Base-by-base conservation (phyloP, 2,888 invertebrate genomes). In the Orthonychiurus folsomi region DNA sequence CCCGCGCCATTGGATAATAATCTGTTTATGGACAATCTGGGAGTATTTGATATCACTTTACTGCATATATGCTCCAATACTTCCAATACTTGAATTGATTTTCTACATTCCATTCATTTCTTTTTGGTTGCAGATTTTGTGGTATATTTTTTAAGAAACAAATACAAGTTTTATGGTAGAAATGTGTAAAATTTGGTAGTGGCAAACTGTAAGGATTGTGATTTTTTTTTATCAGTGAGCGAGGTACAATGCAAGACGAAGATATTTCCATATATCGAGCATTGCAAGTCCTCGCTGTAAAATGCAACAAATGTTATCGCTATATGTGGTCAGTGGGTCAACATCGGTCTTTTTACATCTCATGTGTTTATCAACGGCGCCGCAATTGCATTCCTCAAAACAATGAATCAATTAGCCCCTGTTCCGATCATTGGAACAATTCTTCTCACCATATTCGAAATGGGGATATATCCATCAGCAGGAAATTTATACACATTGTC, bases 61-160 rank as follows among this genome's bases (percentile, higher is more conserved):
- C 15, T 37, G 9, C 5, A 37, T 37, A 15, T 37, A 37, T 37
- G 37, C 9, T 9, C 5, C 37, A 5, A 37, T 37, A 9, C 5
- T 37, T 5, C 9, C 37, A 9, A 15, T 37, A 9, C 9, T 37
- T 37, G 37, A 9, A 5, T 9, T 37, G 37, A 37, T 5, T 37
- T 37, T 37, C 15, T 37, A 37, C 15, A 15, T 37, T 5, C 37
- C 37, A 9, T 5, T 37, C 37, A 37, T 37, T 37, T 37, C 9
- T 5, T 37, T 37, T 37, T 37, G 37, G 37, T 15, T 37, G 9
- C 5, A 37, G 15, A 37, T 37, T 37, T 9, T 37, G 37, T 37
- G 37, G 37, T 37, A 37, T 37, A 37, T 37, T 37, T 37, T n/a
- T 37, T 37, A 37, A 37, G 37, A 37, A n/a, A n/a, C n/a, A n/a